These are phyloP conservation scores for Cryptotis parvus DNA, from an alignment of 2,113 vertebrate genomes.

Conservation along the genomic window DNA sequence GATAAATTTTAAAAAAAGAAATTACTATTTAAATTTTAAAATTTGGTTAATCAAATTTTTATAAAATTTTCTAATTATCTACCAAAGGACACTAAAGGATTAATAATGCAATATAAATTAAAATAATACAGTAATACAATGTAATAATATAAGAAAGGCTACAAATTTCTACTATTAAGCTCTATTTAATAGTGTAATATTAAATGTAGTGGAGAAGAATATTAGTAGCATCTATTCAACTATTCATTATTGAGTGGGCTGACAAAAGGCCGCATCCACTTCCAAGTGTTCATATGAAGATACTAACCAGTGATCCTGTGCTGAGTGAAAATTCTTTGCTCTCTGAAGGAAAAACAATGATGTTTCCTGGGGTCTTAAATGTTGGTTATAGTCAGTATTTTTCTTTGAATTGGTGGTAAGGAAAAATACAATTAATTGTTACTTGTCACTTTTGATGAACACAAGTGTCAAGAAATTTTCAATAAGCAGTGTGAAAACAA, in stretches of 20 bases:
- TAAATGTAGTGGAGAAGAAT: neutral
- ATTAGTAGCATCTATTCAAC: neutral
- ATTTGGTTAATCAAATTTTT: too few species aligned
- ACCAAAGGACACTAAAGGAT: neutral
- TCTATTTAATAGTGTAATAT: neutral
- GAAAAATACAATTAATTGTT: constrained; percentile 64
- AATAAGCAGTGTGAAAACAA: constrained; percentile 6
- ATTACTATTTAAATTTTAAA: too few species aligned
- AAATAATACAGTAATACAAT: too few species aligned
- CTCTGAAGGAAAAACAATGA: constrained; percentile 12
- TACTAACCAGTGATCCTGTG: constrained; percentile 38
- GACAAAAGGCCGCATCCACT: neutral
- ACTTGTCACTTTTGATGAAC: constrained; percentile 64
- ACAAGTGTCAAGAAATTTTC: constrained; percentile 46
- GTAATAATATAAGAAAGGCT: neutral
- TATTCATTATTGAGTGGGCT: neutral
- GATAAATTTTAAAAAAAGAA: too few species aligned
- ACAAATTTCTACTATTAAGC: neutral
- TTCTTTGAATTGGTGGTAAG: constrained; percentile 36
- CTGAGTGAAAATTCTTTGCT: constrained; percentile 28
- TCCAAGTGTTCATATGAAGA: neutral
- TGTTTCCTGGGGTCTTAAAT: constrained; percentile 57
- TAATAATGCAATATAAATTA: neutral
- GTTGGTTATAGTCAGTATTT: constrained; percentile 38
- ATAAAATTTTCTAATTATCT: neutral